Conservation (phyloP, 2,113 vertebrate species). For the Mystacornis crossleyi region DNA sequence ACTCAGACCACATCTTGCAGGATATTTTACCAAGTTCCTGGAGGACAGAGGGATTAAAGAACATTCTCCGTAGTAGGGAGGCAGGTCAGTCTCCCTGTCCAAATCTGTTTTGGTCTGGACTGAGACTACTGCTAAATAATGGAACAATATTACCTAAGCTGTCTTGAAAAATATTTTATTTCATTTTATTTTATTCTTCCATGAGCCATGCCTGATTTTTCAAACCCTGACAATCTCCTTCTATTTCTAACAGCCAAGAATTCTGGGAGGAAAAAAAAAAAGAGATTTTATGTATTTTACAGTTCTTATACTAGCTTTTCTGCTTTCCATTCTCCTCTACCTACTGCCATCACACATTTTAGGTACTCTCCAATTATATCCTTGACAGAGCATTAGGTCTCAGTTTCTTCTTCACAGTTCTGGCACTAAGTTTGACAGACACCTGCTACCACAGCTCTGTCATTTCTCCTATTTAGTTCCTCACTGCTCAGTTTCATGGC, state of each 20-base stretch:
- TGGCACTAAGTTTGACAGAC: conserved; percentile 1
- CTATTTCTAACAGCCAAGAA: not conserved
- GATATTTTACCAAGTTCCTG: not conserved
- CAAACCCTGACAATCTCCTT: not conserved
- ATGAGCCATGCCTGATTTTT: not conserved
- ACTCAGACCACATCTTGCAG: not conserved
- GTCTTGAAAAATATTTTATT: not conserved
- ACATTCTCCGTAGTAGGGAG: not conserved
- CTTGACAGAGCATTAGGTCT: conserved; percentile 5
- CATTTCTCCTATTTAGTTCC: conserved; percentile 63
- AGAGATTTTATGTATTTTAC: not conserved
- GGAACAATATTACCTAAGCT: not conserved
- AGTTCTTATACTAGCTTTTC: not conserved
- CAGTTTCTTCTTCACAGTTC: conserved; percentile 10
- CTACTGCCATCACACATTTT: not conserved
- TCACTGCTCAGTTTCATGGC: conserved; percentile 33
- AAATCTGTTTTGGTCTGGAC: not conserved
- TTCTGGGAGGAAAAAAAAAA: not conserved
- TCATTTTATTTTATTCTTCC: not conserved
- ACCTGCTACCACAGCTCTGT: conserved; percentile 51
- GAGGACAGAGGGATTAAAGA: not conserved
- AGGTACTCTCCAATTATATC: not conserved
- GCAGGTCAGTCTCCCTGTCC: not conserved
- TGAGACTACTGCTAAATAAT: not conserved
- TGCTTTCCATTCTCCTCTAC: not conserved